These are phyloP conservation scores for Hylaeus volcanicus DNA, from an alignment of 1,140 invertebrate genomes.

Conservation along the genomic window DNA sequence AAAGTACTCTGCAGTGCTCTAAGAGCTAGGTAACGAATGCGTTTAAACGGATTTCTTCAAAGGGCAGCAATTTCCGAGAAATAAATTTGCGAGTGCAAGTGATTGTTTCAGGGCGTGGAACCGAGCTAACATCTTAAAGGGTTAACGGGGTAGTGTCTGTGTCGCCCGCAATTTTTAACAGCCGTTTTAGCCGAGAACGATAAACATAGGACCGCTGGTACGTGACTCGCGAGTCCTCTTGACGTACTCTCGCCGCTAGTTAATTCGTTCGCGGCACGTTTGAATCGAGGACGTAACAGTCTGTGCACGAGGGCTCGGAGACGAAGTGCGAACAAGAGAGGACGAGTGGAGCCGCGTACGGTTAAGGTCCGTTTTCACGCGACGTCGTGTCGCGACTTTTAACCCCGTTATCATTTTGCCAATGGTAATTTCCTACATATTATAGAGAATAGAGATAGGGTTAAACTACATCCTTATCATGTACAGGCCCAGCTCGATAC, in stretches of 20 bases:
- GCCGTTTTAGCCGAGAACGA: conserved; percentile 13
- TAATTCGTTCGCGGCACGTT: conserved; percentile 46
- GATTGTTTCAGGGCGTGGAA: no score
- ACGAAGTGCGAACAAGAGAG: conserved; percentile 19
- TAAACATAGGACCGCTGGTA: conserved; percentile 4
- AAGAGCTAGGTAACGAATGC: no score
- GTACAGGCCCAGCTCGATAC: no score
- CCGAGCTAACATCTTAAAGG: background rate
- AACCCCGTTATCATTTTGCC: no score
- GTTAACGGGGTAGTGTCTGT: background rate
- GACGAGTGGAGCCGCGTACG: background rate
- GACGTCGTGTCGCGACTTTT: no score
- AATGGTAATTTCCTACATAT: no score
- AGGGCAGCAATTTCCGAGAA: no score
- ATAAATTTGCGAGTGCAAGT: no score
- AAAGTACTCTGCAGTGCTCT: no score
- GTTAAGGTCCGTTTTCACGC: background rate
- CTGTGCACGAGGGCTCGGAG: conserved; percentile 12
- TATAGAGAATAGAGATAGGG: no score
- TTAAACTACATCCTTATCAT: no score
- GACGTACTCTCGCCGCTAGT: conserved; percentile 10
- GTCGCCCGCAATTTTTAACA: background rate
- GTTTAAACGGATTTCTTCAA: no score
- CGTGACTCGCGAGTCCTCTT: conserved; percentile 21
- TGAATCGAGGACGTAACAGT: conserved; percentile 46